Percentiles rank a stretch among this genome's conserved stretches.
Evolutionary conservation across 2,113 vertebrate species (phyloP).

Genomic region (Empidonax traillii): DNA sequence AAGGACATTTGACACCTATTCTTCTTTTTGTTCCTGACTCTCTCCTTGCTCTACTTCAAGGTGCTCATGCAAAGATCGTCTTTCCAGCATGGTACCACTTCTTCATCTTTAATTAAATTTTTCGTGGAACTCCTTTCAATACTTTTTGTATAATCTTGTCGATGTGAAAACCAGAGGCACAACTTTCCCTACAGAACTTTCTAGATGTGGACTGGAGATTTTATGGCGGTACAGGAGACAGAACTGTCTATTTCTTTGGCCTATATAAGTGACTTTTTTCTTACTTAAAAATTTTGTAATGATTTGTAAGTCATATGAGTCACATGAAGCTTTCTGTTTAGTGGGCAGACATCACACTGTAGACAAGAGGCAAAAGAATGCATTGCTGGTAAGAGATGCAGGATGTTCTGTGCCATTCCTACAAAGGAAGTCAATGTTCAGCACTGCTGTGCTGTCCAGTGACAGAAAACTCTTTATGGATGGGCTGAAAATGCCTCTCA

Average conservation of each 20-base stretch:
- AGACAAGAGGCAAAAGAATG: background rate
- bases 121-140: background rate
- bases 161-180: background rate
- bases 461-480: background rate
- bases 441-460: background rate
- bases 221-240: background rate
- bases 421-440: background rate
- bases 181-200: background rate
- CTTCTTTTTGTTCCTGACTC: background rate
- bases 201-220: background rate
- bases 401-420: background rate
- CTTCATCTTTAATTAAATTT: background rate
- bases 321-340: background rate
- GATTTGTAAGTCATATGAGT: background rate
- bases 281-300: background rate
- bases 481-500: background rate
- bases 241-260: background rate
- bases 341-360: accelerated
- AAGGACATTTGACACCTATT: background rate
- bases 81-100: background rate
- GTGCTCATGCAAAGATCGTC: background rate
- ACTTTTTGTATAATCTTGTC: background rate
- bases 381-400: background rate
- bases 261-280: background rate
- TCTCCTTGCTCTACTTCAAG: background rate